Evolutionary conservation across 2,797 vertebrate genomes (phyloP).

Genomic region (Garrulus glandarius): DNA sequence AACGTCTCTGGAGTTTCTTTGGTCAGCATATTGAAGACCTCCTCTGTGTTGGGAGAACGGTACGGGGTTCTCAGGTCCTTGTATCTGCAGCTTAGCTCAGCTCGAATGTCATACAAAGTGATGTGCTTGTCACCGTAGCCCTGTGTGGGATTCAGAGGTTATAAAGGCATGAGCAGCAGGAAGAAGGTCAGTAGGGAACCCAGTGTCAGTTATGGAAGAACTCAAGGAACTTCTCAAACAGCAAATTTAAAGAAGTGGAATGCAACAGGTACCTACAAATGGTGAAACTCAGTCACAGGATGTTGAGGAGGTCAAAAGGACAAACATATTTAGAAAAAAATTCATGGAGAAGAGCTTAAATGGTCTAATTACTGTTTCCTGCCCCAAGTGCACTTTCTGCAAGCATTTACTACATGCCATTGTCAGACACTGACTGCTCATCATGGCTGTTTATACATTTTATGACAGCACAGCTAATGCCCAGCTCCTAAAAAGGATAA

Average conservation of each 20-base stretch:
- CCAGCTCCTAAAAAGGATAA: not conserved
- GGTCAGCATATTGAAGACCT: slow-evolving; percentile 97
- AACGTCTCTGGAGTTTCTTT: slow-evolving; percentile 99
- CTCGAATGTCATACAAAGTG: slow-evolving; percentile 96
- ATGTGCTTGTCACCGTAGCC: slow-evolving; percentile 99
- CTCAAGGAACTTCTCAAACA: not conserved
- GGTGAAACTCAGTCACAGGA: not conserved
- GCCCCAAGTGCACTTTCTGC: not conserved
- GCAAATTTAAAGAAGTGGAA: not conserved
- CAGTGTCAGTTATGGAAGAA: not conserved
- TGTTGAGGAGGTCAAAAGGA: not conserved
- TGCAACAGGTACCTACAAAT: not conserved
- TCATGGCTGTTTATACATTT: not conserved
- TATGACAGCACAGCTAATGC: not conserved
- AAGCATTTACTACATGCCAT: not conserved
- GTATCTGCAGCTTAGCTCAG: slow-evolving; percentile 96
- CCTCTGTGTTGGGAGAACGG: slow-evolving; percentile 93
- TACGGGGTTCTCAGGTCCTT: slow-evolving; percentile 94
- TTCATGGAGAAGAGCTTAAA: not conserved
- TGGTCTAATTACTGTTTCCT: not conserved
- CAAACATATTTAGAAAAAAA: not conserved
- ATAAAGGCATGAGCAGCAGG: not conserved
- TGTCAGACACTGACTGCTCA: not conserved
- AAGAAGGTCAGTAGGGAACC: not conserved
- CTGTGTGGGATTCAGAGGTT: slow-evolving; percentile 67